Conservation (phyloP, 2,888 invertebrate genomes). For the Orgyia antiqua region DNA sequence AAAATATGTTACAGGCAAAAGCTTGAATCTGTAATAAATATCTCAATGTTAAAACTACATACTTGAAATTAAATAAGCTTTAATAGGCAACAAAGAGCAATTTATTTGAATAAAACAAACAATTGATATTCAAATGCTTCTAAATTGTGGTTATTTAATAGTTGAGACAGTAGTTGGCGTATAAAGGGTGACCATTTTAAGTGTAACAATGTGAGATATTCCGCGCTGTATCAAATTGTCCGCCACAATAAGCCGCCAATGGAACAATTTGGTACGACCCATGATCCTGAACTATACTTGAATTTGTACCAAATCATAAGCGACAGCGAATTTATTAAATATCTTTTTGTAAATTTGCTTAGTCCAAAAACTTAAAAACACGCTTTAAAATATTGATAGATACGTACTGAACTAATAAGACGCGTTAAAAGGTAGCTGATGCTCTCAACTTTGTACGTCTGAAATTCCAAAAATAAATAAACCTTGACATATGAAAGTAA, state of each 20-base stretch:
- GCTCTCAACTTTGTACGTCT: no score
- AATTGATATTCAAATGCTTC: slow-evolving; percentile 22
- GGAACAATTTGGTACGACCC: slow-evolving; percentile 54
- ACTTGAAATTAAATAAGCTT: not conserved
- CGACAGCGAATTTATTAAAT: not conserved
- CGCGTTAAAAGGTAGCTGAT: no score
- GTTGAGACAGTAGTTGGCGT: slow-evolving; percentile 24
- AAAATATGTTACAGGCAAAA: no score
- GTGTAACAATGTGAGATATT: slow-evolving; percentile 30
- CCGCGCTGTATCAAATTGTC: slow-evolving; percentile 20
- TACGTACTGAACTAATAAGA: no score
- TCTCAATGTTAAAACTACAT: no score
- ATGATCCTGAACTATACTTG: slow-evolving; percentile 27
- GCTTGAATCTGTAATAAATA: no score
- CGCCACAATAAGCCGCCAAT: slow-evolving; percentile 48
- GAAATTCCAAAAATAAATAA: no score
- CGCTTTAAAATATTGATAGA: no score
- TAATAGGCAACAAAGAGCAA: slow-evolving; percentile 1
- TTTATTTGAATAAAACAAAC: slow-evolving; percentile 6
- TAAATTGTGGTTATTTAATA: slow-evolving; percentile 29
- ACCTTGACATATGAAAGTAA: no score
- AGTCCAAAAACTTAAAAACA: no score
- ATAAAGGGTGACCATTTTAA: slow-evolving; percentile 26
- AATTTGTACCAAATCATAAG: not conserved
- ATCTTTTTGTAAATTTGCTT: no score